Evolutionary conservation across 2,113 vertebrate species (phyloP).

Genomic region (Lophius piscatorius): DNA sequence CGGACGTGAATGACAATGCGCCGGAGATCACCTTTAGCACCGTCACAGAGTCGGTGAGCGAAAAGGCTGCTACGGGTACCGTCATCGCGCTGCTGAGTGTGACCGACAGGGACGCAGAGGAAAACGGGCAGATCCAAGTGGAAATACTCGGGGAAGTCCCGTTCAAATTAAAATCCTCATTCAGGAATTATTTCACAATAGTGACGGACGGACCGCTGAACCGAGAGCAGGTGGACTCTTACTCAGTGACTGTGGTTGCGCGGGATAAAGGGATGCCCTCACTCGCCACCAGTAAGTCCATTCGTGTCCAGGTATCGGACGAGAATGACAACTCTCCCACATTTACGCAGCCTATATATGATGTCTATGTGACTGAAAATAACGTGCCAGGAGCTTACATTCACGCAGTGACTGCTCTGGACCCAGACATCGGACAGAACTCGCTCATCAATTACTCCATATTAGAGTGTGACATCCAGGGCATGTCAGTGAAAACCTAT

Average conservation of each 20-base stretch:
- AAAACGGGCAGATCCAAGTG: slow-evolving; percentile 93
- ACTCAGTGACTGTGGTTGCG: slow-evolving; percentile 92
- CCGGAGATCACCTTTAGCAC: slow-evolving; percentile 98
- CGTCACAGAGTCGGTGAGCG: slow-evolving; percentile 93
- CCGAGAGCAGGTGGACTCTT: slow-evolving; percentile 90
- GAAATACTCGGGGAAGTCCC: slow-evolving; percentile 94
- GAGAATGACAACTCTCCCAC: slow-evolving; percentile 96
- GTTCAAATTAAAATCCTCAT: slow-evolving; percentile 93
- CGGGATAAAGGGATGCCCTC: slow-evolving; percentile 88
- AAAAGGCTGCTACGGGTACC: slow-evolving; percentile 90
- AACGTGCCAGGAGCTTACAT: slow-evolving; percentile 98
- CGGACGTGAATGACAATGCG: slow-evolving; percentile 93
- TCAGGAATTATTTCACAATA: slow-evolving; percentile 94
- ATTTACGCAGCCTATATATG: slow-evolving; percentile 91
- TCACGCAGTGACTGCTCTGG: slow-evolving; percentile 92
- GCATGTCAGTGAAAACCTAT: slow-evolving; percentile 97
- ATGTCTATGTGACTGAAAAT: slow-evolving; percentile 96
- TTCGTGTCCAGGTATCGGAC: slow-evolving; percentile 92
- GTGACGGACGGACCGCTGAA: slow-evolving; percentile 92
- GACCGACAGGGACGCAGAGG: slow-evolving; percentile 91
- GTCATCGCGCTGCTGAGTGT: slow-evolving; percentile 96
- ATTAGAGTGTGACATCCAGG: slow-evolving; percentile 94
- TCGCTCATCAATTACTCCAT: slow-evolving; percentile 92
- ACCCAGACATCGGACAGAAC: slow-evolving; percentile 92
- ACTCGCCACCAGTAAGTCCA: slow-evolving; percentile 90